These are phyloP conservation scores for Octodon degus DNA, from an alignment of 2,113 vertebrate species.

Conservation along the genomic window DNA sequence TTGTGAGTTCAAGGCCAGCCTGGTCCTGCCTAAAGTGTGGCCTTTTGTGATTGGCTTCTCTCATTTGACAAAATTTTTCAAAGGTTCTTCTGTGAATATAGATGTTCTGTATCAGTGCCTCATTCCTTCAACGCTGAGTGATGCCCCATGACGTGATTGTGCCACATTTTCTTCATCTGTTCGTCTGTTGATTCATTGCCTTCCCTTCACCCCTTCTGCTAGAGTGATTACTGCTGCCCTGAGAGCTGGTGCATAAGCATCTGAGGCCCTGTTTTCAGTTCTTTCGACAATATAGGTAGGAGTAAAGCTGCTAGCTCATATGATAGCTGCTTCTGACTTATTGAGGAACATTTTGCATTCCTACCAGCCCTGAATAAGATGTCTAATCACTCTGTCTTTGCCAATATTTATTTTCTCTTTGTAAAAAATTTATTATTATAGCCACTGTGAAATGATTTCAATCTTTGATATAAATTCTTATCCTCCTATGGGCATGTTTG, in stretches of 20 bases:
- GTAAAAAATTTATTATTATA: neutral
- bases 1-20: too few relatives aligned
- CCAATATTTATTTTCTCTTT: neutral
- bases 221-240: neutral
- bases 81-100: neutral
- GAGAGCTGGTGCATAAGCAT: neutral
- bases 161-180: neutral
- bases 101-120: neutral
- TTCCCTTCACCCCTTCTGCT: neutral
- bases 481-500: neutral
- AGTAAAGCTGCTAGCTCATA: neutral
- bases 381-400: conserved; percentile 23
- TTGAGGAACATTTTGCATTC: conserved; percentile 20
- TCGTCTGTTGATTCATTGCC: neutral
- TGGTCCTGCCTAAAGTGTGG: neutral
- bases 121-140: neutral
- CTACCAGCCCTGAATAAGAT: neutral
- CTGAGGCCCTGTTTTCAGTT: neutral
- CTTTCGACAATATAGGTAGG: neutral
- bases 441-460: conserved; percentile 24
- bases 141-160: neutral
- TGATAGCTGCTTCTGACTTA: conserved; percentile 11
- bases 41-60: conserved; percentile 12
- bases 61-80: neutral
- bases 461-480: conserved; percentile 51